phyloP scores from a whole-genome alignment of 2,113 vertebrate genomes.

The Oreochromis spilurus region DNA sequence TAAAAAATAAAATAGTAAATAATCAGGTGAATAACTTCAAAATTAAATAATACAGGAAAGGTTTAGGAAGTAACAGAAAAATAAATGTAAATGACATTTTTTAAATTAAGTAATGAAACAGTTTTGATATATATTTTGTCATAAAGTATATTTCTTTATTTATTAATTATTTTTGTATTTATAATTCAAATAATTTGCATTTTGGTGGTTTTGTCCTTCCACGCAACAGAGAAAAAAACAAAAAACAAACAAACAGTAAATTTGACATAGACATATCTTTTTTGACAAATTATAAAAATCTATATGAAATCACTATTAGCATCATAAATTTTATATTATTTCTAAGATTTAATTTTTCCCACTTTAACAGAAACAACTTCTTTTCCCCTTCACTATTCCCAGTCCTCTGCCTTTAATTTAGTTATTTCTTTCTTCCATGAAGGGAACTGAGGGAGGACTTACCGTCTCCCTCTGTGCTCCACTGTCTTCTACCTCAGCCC shows the following conservation, averaged over 20 bases:
- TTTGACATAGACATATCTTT: neutral
- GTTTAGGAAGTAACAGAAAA: neutral
- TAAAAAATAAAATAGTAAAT: neutral
- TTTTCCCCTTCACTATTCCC: neutral
- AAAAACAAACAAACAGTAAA: neutral
- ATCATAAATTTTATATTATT: neutral
- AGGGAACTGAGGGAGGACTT: constrained; percentile 72
- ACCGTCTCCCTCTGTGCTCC: constrained; percentile 51
- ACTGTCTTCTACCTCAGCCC: constrained; percentile 66
- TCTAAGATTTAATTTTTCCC: neutral
- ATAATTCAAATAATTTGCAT: neutral
- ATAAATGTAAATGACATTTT: neutral
- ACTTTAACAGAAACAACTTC: neutral
- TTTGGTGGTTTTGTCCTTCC: neutral
- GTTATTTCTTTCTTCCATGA: neutral
- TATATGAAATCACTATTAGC: neutral
- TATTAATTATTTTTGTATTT: rapidly evolving
- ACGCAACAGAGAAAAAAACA: neutral
- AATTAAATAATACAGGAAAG: neutral
- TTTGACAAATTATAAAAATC: neutral
- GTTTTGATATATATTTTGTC: neutral
- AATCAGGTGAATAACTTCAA: neutral
- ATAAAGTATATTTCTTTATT: neutral
- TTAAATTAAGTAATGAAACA: neutral
- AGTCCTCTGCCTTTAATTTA: neutral